These are phyloP conservation scores for Tachina grossa DNA, from an alignment of 2,888 invertebrate genomes.

Conservation along the genomic window DNA sequence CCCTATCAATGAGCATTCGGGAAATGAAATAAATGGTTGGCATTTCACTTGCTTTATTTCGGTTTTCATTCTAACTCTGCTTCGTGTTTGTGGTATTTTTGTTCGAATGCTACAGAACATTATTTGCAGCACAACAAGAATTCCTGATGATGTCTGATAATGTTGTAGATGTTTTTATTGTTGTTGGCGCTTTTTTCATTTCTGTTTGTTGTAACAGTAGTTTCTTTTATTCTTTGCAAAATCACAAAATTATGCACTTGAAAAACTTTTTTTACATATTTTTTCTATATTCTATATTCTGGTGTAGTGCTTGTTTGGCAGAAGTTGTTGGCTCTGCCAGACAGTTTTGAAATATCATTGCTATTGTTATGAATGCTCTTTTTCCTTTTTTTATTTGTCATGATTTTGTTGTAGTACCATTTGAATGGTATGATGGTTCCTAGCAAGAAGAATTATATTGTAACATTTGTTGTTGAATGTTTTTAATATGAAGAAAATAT, in stretches of 20 bases:
- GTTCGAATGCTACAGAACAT: slow-evolving; percentile 46
- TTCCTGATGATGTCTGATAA: slow-evolving; percentile 55
- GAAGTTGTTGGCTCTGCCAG: slow-evolving; percentile 27
- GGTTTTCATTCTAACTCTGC: neutral
- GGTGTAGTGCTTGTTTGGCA: slow-evolving; percentile 5
- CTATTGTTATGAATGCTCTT: slow-evolving; percentile 21
- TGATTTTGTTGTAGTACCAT: slow-evolving; percentile 2
- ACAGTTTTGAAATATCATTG: slow-evolving; percentile 38
- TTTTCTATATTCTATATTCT: slow-evolving; percentile 12
- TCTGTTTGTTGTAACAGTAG: neutral
- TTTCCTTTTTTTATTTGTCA: neutral
- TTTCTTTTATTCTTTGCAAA: neutral
- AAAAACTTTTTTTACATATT: slow-evolving; percentile 2
- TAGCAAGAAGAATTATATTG: neutral
- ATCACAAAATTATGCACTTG: slow-evolving; percentile 48
- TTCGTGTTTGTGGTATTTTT: slow-evolving; percentile 13
- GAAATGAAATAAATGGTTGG: neutral
- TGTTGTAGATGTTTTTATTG: slow-evolving; percentile 19
- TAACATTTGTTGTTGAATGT: neutral
- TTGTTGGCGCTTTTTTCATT: slow-evolving; percentile 15
- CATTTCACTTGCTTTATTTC: neutral
- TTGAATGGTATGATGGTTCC: neutral
- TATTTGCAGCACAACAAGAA: slow-evolving; percentile 52
- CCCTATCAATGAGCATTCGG: slow-evolving; percentile 47
- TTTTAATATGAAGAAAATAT: neutral